Conservation (phyloP, 2,113 vertebrate species). For the Spilogale gracilis region DNA sequence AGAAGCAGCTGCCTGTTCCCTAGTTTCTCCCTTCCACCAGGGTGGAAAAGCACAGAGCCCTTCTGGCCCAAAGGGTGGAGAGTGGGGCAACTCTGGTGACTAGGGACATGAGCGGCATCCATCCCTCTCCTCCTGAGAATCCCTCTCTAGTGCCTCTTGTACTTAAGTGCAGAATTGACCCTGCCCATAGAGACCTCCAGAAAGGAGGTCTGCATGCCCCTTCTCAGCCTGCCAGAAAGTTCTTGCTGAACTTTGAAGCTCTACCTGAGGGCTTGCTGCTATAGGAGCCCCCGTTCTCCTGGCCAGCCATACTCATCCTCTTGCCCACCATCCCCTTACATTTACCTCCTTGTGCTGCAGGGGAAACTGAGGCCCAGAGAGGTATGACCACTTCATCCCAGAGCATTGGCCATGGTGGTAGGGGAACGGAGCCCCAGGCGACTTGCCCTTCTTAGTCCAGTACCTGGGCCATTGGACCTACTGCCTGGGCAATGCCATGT, state of each 20-base stretch:
- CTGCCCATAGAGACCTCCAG: conserved; percentile 36
- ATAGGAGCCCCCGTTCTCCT: neutral
- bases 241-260: neutral
- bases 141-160: neutral
- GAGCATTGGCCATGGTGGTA: neutral
- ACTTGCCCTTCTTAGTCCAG: neutral
- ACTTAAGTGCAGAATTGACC: neutral
- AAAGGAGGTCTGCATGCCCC: neutral
- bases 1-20: neutral
- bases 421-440: neutral
- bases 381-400: neutral
- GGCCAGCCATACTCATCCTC: neutral
- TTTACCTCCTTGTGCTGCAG: neutral
- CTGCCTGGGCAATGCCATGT: neutral
- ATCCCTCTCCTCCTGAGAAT: neutral
- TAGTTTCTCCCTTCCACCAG: neutral
- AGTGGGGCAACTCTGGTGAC: neutral
- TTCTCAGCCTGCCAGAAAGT: neutral
- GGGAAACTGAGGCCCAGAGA: conserved; percentile 8
- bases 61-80: neutral
- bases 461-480: neutral
- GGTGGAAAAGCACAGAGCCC: neutral
- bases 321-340: neutral
- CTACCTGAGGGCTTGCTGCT: neutral
- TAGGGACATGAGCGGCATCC: neutral